These are phyloP conservation scores for Rhorus exstirpatorius DNA, from an alignment of 2,888 invertebrate species.

Conservation along the genomic window DNA sequence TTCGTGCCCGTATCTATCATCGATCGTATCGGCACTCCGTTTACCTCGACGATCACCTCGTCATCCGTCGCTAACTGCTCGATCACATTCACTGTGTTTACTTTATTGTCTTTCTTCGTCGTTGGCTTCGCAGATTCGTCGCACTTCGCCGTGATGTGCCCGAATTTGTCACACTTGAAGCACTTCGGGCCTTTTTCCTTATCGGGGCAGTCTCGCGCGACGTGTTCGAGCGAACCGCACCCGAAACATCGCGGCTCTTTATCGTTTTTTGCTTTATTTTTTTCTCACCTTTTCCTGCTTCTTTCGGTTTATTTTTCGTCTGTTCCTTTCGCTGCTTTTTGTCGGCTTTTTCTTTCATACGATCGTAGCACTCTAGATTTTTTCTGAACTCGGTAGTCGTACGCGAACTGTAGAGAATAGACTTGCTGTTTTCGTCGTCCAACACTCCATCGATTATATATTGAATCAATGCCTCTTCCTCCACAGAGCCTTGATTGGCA, in stretches of 20 bases:
- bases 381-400: constrained; percentile 39
- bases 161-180: constrained; percentile 57
- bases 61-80: constrained; percentile 32
- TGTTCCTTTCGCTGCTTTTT: constrained; percentile 13
- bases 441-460: constrained; percentile 69
- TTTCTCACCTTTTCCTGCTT: background rate
- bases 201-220: constrained; percentile 21
- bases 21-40: background rate
- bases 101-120: background rate
- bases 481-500: constrained; percentile 65
- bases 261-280: background rate
- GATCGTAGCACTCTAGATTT: constrained; percentile 38
- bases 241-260: constrained; percentile 4
- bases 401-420: constrained; percentile 21
- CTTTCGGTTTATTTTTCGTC: background rate
- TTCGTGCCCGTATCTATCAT: constrained; percentile 24
- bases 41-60: constrained; percentile 12
- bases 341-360: constrained; percentile 31
- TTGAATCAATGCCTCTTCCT: constrained; percentile 69
- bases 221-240: constrained; percentile 5
- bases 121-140: background rate
- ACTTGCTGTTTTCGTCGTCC: constrained; percentile 54
- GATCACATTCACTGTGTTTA: constrained; percentile 24
- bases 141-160: constrained; percentile 49
- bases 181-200: constrained; percentile 48